Percentiles rank a stretch among this genome's conserved stretches.
Evolutionary conservation across 2,888 invertebrate genomes (phyloP).

Genomic region (Lacanobia oleracea): DNA sequence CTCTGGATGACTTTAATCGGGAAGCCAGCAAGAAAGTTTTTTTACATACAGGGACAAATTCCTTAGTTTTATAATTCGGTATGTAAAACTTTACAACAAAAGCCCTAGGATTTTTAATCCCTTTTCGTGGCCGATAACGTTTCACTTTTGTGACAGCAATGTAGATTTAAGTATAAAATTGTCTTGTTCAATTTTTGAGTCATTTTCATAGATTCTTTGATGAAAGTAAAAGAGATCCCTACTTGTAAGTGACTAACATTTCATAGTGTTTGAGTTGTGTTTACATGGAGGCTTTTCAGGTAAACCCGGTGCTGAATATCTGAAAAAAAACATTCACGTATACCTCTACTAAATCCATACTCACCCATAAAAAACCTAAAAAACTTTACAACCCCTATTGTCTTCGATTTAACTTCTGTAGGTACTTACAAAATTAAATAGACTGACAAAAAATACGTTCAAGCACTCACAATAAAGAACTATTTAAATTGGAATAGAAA

Average conservation of each 20-base stretch:
- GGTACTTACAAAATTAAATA: too few species aligned
- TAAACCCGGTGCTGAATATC: neutral
- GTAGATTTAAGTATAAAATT: conserved; percentile 8
- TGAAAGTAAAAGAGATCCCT: conserved; percentile 7
- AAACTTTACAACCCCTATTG: too few species aligned
- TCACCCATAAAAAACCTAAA: too few species aligned
- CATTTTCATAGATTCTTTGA: conserved; percentile 3
- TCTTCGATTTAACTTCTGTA: too few species aligned
- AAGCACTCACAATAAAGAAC: too few species aligned
- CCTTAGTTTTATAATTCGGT: neutral
- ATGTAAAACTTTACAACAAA: neutral
- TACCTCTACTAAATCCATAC: too few species aligned
- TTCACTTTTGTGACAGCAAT: neutral
- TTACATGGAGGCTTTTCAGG: neutral
- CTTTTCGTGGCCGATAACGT: neutral
- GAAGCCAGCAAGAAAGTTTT: conserved; percentile 4
- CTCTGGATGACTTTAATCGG: conserved; percentile 14
- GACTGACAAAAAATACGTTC: too few species aligned
- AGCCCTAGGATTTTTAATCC: neutral
- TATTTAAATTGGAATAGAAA: too few species aligned
- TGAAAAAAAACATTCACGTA: neutral
- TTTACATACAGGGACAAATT: neutral
- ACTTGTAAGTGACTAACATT: conserved; percentile 10
- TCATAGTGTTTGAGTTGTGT: conserved; percentile 2
- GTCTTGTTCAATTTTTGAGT: conserved; percentile 11